phyloP scores from a whole-genome alignment of 2,797 vertebrate species.

The Lepidocolaptes lacrymiger region DNA sequence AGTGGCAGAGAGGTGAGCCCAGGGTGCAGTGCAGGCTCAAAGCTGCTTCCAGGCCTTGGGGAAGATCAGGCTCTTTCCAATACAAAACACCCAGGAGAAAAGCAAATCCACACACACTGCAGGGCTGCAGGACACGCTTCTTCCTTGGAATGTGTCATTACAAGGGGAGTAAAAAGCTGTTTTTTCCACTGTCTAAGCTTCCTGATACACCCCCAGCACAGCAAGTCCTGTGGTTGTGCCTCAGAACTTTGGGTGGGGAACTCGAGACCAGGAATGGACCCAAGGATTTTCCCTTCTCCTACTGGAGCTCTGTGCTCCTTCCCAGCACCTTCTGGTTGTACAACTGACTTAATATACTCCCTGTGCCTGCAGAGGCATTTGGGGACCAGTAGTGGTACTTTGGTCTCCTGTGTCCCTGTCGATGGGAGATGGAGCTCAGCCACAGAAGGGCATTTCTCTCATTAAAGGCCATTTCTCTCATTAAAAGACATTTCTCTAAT shows the following conservation, averaged over 20 bases:
- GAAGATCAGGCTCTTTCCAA: not conserved
- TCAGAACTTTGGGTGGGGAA: not conserved
- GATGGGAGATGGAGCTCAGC: not conserved
- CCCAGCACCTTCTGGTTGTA: not conserved
- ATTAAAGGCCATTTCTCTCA: not conserved
- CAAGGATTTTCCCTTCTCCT: not conserved
- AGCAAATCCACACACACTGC: not conserved
- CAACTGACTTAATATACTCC: not conserved
- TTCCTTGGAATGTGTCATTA: not conserved
- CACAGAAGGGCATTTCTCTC: not conserved
- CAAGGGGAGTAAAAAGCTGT: not conserved
- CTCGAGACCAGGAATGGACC: not conserved
- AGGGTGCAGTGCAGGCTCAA: not conserved
- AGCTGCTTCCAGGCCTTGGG: not conserved
- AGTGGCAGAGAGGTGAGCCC: not conserved
- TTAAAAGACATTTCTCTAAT: not conserved
- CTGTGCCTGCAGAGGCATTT: not conserved
- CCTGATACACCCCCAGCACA: not conserved
- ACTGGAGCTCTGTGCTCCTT: not conserved
- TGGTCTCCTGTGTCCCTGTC: not conserved
- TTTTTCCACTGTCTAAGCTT: not conserved
- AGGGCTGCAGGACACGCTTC: not conserved
- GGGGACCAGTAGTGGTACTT: not conserved
- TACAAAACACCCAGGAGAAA: not conserved
- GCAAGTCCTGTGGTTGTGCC: rapidly evolving